Base-by-base conservation (phyloP, 2,888 invertebrate genomes). In the Acheta domesticus region DNA sequence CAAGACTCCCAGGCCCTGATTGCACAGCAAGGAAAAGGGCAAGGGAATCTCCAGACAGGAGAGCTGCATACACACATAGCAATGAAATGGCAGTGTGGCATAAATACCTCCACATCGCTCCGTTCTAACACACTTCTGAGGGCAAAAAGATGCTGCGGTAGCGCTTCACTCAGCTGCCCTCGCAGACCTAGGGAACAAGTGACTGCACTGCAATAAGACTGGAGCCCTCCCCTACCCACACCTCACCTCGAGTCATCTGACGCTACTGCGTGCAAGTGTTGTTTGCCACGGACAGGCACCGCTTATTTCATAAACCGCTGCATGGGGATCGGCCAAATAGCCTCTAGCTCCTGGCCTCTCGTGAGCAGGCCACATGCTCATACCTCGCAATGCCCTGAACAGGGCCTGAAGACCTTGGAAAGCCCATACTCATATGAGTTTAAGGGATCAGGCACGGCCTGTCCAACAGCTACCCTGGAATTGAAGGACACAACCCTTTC, bases 381-480 rank as follows among this genome's bases (percentile, higher is more conserved):
- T 62, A 62, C 62, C 62, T 62, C 62, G 14, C 36, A 36, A 36
- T 36, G 36, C 36, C 36, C 62, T 62, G 62, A 62, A 62, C n/a
- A 62, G 62, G 36, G n/a, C 62, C n/a, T 62, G 62, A 14, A 62
- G 62, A 62, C 62, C 62, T 62, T n/a, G 62, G 62, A 62, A 62
- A 62, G 62, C 14, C n/a, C 14, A n/a, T n/a, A 62, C 62, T 62
- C 62, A 62, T 62, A 19, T 62, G 62, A 62, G 16, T 36, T n/a
- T n/a, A 62, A 62, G 62, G n/a, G n/a, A 62, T 36, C 36, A 36
- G 62, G 14, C n/a, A n/a, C 62, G n/a, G 62, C 62, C 62, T n/a
- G 62, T n/a, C n/a, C n/a, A 14, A 62, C 62, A 62, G n/a, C 36
- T 36, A 62, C n/a, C 62, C 62, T 62, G 62, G 16, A 62, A 62